Base-by-base conservation (phyloP, 2,113 vertebrate genomes). In the Phalacrocorax aristotelis region DNA sequence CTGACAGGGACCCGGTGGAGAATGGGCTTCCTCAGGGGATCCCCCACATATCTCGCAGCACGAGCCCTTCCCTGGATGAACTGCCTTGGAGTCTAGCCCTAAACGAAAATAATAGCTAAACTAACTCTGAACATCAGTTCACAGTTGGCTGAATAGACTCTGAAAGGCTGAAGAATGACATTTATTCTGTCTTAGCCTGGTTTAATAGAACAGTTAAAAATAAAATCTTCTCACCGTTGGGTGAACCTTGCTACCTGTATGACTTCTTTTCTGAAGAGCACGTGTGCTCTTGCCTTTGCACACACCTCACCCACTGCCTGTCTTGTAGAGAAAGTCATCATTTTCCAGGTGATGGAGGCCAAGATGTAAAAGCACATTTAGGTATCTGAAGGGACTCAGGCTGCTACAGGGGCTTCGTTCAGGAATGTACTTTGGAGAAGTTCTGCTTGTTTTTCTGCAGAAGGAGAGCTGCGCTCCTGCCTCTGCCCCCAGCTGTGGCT, bases 31-130 rank as follows among this genome's bases (percentile, higher is more conserved):
- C 96, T 95, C 87, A 68, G 89, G 89, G 95, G 82, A 97, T 96
- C 87, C 93, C 90, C 62, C 1, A 0, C 81, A 19, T 44, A 66
- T 85, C 89, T 90, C 85, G 21, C 84, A 91, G 84, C 89, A 91
- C 2, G 76, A 93, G 70, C 79, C 81, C 90, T 94, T 91, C 89
- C 83, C 80, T 95, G 90, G 93, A 94, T 69, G 52, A 89, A 55
- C 89, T 95, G 96, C 75, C 85, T 91, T 97, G 95, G 96, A 97
- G 84, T 46, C 91, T 48, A 66, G 96, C 96, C 94, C 90, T 84
- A 58, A 90, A 74, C 7, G 36, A 96, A 97, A 95, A 93, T 93
- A 96, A 94, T 72, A 95, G 68, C 77, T 83, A 54, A 95, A n/a
- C 70, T 82, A 51, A 87, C 58, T 80, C 91, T 0, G 2, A 93